Evolutionary conservation across 2,113 vertebrate species (phyloP).

Genomic region (Lepus europaeus): DNA sequence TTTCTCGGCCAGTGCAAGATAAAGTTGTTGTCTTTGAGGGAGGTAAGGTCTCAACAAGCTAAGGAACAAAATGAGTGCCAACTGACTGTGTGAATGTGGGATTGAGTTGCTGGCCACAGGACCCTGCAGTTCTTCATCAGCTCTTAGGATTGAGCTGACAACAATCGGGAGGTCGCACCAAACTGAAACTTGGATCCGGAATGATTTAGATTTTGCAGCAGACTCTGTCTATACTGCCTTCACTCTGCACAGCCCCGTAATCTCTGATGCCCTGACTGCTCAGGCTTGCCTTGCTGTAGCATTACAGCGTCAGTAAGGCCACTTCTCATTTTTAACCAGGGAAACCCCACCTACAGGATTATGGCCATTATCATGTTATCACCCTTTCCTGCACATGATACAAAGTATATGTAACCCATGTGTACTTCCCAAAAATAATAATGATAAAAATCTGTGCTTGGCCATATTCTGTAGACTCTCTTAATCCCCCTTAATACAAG

Average conservation of each 20-base stretch:
- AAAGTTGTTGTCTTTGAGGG: neutral
- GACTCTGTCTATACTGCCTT: neutral
- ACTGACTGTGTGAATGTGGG: neutral
- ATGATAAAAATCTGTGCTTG: neutral
- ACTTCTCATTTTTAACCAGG: neutral
- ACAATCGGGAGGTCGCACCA: neutral
- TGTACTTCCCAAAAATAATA: neutral
- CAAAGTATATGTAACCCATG: neutral
- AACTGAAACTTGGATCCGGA: neutral
- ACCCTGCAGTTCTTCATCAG: neutral
- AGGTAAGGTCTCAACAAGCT: neutral
- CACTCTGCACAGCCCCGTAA: neutral
- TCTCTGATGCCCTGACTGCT: neutral
- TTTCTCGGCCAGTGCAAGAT: neutral
- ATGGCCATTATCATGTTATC: constrained; percentile 15
- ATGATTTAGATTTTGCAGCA: neutral
- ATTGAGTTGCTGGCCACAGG: neutral
- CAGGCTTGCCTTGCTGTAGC: neutral
- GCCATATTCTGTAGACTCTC: neutral
- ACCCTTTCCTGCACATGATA: neutral
- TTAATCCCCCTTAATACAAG: neutral
- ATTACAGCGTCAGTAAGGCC: neutral
- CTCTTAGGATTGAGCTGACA: neutral
- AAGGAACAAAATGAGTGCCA: neutral
- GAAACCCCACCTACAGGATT: neutral